A percentile compares a stretch with the other conserved stretches of the same genome.
These are phyloP conservation scores for Saxidomus purpurata DNA, from an alignment of 1,140 invertebrate species.

Conservation along the genomic window DNA sequence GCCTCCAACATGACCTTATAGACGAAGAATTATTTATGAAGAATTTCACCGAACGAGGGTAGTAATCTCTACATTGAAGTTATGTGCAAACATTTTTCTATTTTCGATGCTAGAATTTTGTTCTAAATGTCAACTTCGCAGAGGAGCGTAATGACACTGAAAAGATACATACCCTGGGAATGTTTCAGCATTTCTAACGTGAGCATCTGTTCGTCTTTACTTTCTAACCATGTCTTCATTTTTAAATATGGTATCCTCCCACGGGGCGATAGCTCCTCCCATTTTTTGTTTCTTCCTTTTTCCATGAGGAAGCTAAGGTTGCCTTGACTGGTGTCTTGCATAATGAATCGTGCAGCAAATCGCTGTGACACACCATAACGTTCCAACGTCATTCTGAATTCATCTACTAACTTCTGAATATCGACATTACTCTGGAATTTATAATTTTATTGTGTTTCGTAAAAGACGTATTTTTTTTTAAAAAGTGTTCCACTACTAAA, in stretches of 20 bases:
- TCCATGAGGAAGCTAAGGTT: conserved; percentile 67
- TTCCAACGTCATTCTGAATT: conserved; percentile 58
- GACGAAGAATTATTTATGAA: no score
- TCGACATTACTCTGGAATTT: conserved; percentile 43
- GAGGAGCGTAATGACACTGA: no score
- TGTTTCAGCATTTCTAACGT: conserved; percentile 60
- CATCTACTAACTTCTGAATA: conserved; percentile 47
- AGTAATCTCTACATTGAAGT: no score
- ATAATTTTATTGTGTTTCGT: no score
- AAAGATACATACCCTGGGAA: conserved; percentile 49
- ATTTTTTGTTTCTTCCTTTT: conserved; percentile 59
- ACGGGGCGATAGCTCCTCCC: conserved; percentile 53
- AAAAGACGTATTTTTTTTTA: no score
- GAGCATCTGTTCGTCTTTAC: conserved; percentile 49
- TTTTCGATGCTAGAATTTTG: no score
- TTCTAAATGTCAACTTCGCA: no score
- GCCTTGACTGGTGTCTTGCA: conserved; percentile 61
- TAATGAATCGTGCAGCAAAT: conserved; percentile 63
- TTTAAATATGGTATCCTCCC: conserved; percentile 58
- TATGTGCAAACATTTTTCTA: no score
- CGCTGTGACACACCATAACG: conserved; percentile 59
- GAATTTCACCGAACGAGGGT: no score
- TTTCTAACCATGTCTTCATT: conserved; percentile 61
- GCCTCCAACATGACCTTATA: no score
- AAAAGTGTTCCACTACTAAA: no score